Evolutionary conservation across 2,797 vertebrate genomes (phyloP).

Genomic region (Manis javanica): DNA sequence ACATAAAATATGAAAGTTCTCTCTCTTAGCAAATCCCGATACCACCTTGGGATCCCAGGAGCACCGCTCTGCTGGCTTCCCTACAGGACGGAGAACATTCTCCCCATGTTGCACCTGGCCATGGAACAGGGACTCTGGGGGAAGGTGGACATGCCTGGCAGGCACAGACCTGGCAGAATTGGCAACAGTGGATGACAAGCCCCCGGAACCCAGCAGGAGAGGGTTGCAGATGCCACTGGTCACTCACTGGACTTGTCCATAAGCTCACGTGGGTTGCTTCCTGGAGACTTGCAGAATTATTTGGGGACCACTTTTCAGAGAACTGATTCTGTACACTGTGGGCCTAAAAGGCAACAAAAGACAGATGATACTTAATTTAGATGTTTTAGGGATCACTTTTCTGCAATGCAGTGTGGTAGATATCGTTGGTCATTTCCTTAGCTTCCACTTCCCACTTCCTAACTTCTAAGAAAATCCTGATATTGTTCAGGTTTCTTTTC

Average conservation of each 20-base stretch:
- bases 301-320: neutral
- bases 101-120: neutral
- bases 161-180: neutral
- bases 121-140: neutral
- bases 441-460: neutral
- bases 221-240: neutral
- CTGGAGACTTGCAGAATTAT: neutral
- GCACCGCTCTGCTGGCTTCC: neutral
- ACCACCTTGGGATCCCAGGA: too few species aligned
- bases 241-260: neutral
- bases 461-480: neutral
- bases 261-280: neutral
- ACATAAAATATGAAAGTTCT: neutral
- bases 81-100: neutral
- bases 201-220: neutral
- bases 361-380: neutral
- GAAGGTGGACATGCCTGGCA: neutral
- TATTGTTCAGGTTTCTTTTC: neutral
- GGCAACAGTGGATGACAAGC: neutral
- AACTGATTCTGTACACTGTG: neutral
- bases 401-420: neutral
- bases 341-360: neutral
- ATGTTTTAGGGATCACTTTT: neutral
- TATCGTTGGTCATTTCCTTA: neutral
- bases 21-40: neutral